A percentile compares a stretch with the other conserved stretches of the same genome.
Evolutionary conservation across 1,140 invertebrate genomes (phyloP).

Genomic region (Sycophila sp.): DNA sequence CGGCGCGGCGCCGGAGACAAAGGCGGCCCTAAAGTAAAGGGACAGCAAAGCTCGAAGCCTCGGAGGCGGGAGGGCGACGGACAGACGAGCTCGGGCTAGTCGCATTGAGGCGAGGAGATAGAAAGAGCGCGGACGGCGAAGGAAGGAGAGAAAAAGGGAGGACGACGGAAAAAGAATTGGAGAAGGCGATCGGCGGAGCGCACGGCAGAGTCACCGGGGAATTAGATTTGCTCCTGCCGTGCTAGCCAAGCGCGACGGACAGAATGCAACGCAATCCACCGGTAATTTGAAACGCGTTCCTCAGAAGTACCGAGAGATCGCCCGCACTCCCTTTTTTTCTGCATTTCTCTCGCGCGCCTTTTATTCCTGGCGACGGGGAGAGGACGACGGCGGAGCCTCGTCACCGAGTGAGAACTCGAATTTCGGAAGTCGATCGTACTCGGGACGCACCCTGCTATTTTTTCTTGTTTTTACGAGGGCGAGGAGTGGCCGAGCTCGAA

Average conservation of each 20-base stretch:
- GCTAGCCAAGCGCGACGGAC: conserved; percentile 59
- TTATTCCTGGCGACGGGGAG: background rate
- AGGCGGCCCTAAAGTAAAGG: background rate
- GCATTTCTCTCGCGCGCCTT: background rate
- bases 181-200: conserved; percentile 21
- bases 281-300: conserved; percentile 60
- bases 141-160: conserved; percentile 31
- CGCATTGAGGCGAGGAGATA: no score
- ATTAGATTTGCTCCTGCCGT: conserved; percentile 56
- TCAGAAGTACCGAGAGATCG: conserved; percentile 56
- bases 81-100: no score
- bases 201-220: conserved; percentile 47
- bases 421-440: conserved; percentile 1
- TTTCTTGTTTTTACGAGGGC: background rate
- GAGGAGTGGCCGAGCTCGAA: background rate
- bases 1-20: background rate
- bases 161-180: conserved; percentile 28
- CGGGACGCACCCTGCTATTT: background rate
- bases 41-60: background rate
- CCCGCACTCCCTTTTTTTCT: background rate
- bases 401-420: background rate
- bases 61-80: no score
- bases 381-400: no score
- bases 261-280: conserved; percentile 60
- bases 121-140: conserved; percentile 20